Base-by-base conservation (phyloP, 2,797 vertebrate species). In the Phyllotis vaccarum region DNA sequence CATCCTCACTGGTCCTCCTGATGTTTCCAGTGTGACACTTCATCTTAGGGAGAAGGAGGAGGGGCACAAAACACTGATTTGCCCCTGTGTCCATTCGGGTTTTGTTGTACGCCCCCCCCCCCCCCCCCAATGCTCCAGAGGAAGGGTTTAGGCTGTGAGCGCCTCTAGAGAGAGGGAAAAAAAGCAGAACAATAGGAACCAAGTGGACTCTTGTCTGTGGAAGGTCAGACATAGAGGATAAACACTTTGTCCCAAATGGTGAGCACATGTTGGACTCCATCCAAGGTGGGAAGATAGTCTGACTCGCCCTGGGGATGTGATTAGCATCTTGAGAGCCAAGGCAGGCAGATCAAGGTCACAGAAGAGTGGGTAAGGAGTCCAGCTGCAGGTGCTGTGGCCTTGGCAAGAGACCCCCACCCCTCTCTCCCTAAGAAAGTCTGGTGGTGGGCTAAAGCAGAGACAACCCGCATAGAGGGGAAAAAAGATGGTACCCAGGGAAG, bases 181-280 rank as follows among this genome's bases (percentile, higher is more conserved):
- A 82, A 90, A 66, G 40, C 46, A 58, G 89, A 74, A 58, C 81
- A 37, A 60, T n/a, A 54, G 92, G 37, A 79, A n/a, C n/a, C 91
- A 1, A 3, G 46, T 21, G 54, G 62, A 75, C 34, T 72, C 34
- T 2, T 2, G 6, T 60, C 92, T 60, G 24, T 0, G 0, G 86
- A 90, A 96, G 85, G 90, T 93, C 93, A 0, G 83, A 81, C 74
- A 52, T 79, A 66, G 40, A 95, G 58, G 95, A 94, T 52, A 82
- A 92, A 95, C 76, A 78, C 49, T 93, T 82, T 66, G 70, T 96
- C 89, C 68, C 89, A 70, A 95, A 89, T 22, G 46, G 81, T 75
- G 87, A 95, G 87, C 3, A 0, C 89, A 34, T 8, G 66, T 46
- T 91, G 94, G 91, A 89, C 66, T 83, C 34, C 43, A 8, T 87